These are phyloP conservation scores for Icerya purchasi DNA, from an alignment of 2,888 invertebrate genomes.

Conservation along the genomic window DNA sequence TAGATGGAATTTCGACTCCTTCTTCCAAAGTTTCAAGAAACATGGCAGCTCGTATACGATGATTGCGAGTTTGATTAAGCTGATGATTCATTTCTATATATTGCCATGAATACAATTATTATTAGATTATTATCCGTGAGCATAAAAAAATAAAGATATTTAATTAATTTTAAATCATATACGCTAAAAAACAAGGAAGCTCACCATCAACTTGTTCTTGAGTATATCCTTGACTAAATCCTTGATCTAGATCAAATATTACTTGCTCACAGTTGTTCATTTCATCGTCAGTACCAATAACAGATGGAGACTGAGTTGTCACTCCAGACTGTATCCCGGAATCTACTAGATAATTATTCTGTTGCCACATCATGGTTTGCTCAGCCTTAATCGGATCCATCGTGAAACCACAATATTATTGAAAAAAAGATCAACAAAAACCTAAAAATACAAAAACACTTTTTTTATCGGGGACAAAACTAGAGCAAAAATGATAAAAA, in stretches of 20 bases:
- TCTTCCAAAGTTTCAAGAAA: slow-evolving; percentile 96
- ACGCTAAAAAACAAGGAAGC: too few relatives aligned
- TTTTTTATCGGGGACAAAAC: too few relatives aligned
- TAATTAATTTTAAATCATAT: too few relatives aligned
- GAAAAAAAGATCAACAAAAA: too few relatives aligned
- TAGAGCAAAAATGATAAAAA: too few relatives aligned
- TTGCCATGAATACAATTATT: too few relatives aligned
- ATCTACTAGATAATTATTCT: slow-evolving; percentile 71
- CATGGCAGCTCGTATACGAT: slow-evolving; percentile 94
- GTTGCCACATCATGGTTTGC: slow-evolving; percentile 87
- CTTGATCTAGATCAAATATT: slow-evolving; percentile 77
- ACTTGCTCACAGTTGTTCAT: slow-evolving; percentile 69
- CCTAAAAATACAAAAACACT: too few relatives aligned
- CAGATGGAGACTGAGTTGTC: slow-evolving; percentile 81
- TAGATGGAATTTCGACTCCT: slow-evolving; percentile 90
- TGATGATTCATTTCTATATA: slow-evolving; percentile 86
- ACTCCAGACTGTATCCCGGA: slow-evolving; percentile 92
- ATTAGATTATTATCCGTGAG: too few relatives aligned
- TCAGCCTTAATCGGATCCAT: slow-evolving; percentile 31
- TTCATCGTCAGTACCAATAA: slow-evolving; percentile 79
- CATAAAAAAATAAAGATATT: too few relatives aligned
- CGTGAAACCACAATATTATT: too few relatives aligned
- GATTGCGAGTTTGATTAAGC: slow-evolving; percentile 82
- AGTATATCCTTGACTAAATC: slow-evolving; percentile 72
- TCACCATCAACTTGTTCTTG: slow-evolving; percentile 89